A percentile compares a stretch with the other conserved stretches of the same genome.
phyloP scores from a whole-genome alignment of 1,140 invertebrate genomes.

The Scaptodrosophila lebanonensis region DNA sequence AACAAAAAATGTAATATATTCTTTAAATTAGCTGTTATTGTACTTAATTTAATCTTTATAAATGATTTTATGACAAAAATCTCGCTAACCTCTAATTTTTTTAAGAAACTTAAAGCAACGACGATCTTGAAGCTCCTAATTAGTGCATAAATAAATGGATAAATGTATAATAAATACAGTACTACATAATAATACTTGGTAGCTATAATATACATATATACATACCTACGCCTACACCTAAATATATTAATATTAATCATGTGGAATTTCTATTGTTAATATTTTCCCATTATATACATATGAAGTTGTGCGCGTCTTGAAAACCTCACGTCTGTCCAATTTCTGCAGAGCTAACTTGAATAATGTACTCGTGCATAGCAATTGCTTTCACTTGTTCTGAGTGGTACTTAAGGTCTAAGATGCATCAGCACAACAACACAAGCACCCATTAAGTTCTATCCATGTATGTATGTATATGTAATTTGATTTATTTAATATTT shows the following conservation, averaged over 20 bases:
- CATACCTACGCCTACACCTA: too few relatives aligned
- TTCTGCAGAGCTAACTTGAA: too few relatives aligned
- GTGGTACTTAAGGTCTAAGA: neutral
- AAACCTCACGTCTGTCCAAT: neutral
- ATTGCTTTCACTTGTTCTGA: slow-evolving; percentile 6
- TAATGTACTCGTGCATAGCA: slow-evolving; percentile 35
- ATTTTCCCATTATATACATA: slow-evolving; percentile 31
- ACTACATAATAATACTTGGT: slow-evolving; percentile 45
- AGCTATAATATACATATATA: slow-evolving; percentile 53
- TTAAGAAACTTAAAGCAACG: slow-evolving; percentile 68
- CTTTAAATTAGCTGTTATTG: slow-evolving; percentile 67
- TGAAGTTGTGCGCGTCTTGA: neutral
- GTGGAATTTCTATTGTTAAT: slow-evolving; percentile 50
- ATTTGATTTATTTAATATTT: slow-evolving; percentile 75
- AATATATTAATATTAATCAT: slow-evolving; percentile 32
- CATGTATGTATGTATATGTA: slow-evolving; percentile 40
- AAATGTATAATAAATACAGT: slow-evolving; percentile 30
- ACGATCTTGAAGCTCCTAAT: slow-evolving; percentile 74
- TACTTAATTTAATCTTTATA: slow-evolving; percentile 63
- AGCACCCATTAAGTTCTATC: slow-evolving; percentile 21
- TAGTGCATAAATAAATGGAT: slow-evolving; percentile 60
- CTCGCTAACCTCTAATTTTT: slow-evolving; percentile 61
- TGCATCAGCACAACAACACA: slow-evolving; percentile 16
- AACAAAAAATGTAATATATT: slow-evolving; percentile 68
- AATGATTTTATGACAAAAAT: slow-evolving; percentile 55